phyloP scores from a whole-genome alignment of 2,888 invertebrate genomes.

The Drosophila flavopinicola region DNA sequence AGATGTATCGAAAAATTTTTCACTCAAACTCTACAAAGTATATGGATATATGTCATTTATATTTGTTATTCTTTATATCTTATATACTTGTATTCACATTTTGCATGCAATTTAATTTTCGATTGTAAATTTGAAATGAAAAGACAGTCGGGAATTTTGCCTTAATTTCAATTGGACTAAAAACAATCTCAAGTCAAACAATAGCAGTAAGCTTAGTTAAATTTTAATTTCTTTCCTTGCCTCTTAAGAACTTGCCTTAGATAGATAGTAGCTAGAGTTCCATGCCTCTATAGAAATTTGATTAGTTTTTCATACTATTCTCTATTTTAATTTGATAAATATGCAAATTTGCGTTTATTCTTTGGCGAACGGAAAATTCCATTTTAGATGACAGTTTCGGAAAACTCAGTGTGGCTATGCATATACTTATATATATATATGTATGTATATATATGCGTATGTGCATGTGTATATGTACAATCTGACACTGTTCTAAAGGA shows the following conservation, averaged over 20 bases:
- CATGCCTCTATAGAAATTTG: neutral
- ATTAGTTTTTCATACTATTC: slow-evolving; percentile 5
- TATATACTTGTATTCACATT: neutral
- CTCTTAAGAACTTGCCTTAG: neutral
- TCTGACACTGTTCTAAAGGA: slow-evolving; percentile 42
- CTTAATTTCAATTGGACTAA: too few species aligned
- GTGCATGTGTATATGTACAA: slow-evolving; percentile 16
- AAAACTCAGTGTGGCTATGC: slow-evolving; percentile 25
- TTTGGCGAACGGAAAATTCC: slow-evolving; percentile 36
- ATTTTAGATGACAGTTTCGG: slow-evolving; percentile 42
- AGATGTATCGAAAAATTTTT: too few species aligned
- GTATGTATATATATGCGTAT: neutral
- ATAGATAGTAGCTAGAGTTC: neutral
- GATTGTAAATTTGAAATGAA: neutral
- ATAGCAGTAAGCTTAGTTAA: neutral
- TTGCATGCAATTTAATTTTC: slow-evolving; percentile 3
- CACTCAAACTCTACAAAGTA: too few species aligned
- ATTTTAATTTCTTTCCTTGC: neutral
- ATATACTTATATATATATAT: neutral
- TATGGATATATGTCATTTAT: too few species aligned
- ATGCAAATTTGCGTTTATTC: slow-evolving; percentile 29
- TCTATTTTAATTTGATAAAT: slow-evolving; percentile 24
- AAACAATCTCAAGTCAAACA: neutral
- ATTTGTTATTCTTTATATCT: too few species aligned
- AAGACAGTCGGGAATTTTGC: too few species aligned